phyloP scores from a whole-genome alignment of 2,888 invertebrate genomes.

The Tipula confusa region DNA sequence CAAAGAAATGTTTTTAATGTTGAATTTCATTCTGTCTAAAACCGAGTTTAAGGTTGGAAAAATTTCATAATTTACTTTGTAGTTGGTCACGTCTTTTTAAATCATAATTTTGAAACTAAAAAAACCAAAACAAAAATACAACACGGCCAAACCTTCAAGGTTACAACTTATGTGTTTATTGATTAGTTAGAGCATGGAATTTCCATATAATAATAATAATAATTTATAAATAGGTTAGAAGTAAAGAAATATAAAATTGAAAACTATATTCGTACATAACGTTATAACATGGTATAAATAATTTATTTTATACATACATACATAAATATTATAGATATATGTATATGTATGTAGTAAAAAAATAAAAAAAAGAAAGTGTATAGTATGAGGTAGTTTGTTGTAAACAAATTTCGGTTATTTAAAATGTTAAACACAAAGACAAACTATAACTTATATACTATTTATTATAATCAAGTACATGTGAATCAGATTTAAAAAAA shows the following conservation, averaged over 20 bases:
- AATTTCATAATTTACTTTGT: constrained; percentile 15
- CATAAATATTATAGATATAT: not conserved
- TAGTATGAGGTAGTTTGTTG: not conserved
- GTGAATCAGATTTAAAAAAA: not conserved
- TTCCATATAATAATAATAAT: not conserved
- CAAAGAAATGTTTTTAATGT: not conserved
- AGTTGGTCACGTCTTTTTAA: not conserved
- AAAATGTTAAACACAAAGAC: not conserved
- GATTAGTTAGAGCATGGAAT: not conserved
- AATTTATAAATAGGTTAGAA: constrained; percentile 15
- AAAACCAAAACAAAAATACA: not conserved
- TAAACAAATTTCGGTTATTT: not conserved
- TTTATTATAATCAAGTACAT: not conserved
- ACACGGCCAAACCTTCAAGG: not conserved
- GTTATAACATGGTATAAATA: not conserved
- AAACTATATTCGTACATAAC: not conserved
- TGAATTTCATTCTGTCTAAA: not conserved
- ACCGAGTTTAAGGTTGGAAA: not conserved
- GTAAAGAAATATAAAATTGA: not conserved
- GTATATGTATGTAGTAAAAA: too few species aligned
- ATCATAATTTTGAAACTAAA: not conserved
- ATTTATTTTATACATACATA: not conserved
- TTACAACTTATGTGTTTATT: not conserved
- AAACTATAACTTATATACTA: too few species aligned
- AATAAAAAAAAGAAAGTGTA: not conserved